These are phyloP conservation scores for Thyatira batis DNA, from an alignment of 2,888 invertebrate species.

Conservation along the genomic window DNA sequence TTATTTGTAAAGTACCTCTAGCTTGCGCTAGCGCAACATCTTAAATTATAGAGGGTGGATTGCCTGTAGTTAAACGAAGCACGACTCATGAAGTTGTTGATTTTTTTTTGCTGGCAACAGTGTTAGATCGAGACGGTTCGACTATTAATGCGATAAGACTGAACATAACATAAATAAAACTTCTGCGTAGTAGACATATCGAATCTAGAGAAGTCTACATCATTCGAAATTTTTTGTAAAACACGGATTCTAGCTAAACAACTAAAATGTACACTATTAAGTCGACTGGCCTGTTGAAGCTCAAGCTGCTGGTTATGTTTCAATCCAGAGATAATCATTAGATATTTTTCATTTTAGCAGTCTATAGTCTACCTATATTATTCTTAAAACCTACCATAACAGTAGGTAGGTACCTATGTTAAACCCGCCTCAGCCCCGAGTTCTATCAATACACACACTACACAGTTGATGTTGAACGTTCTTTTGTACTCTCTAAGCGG, in stretches of 20 bases:
- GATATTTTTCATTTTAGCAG: too few species aligned
- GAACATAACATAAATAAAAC: not conserved
- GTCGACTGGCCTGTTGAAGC: too few species aligned
- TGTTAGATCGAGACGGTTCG: constrained; percentile 35
- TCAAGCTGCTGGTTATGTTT: too few species aligned
- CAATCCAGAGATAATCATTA: too few species aligned
- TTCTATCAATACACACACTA: not conserved
- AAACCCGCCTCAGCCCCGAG: not conserved
- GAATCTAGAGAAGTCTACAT: too few species aligned
- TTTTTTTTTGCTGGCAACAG: constrained; percentile 38
- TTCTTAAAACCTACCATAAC: too few species aligned
- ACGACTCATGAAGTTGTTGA: constrained; percentile 54
- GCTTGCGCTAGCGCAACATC: constrained; percentile 24
- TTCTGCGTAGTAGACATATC: too few species aligned
- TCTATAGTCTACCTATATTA: too few species aligned
- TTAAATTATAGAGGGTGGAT: constrained; percentile 48
- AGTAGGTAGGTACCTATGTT: too few species aligned
- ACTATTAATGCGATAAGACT: constrained; percentile 43
- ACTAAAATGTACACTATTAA: too few species aligned
- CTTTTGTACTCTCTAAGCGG: not conserved
- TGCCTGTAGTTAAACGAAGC: constrained; percentile 43
- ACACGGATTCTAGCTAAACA: too few species aligned
- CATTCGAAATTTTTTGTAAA: too few species aligned
- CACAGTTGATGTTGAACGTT: not conserved
- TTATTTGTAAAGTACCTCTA: constrained; percentile 34